Percentiles rank a stretch among this genome's conserved stretches.
These are phyloP conservation scores for Oscheius myriophilus DNA, from an alignment of 2,888 invertebrate genomes.

Conservation along the genomic window DNA sequence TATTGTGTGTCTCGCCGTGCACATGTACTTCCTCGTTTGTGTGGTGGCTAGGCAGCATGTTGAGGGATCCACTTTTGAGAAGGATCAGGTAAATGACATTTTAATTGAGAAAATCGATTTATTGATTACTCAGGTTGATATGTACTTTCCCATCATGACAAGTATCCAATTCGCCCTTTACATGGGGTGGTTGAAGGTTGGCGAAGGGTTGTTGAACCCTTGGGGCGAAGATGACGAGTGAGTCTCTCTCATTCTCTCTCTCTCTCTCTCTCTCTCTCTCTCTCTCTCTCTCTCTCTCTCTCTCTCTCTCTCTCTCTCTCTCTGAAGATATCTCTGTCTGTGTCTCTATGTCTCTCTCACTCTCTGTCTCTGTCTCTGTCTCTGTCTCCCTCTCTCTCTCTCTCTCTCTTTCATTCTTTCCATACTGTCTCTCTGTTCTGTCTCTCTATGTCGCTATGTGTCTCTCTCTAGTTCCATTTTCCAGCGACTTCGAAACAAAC, in stretches of 20 bases:
- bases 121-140: slow-evolving; percentile 45
- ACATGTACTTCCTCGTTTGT: slow-evolving; percentile 57
- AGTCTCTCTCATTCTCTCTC: slow-evolving; percentile 16
- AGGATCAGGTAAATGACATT: slow-evolving; percentile 35
- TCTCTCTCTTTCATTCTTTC: neutral
- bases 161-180: slow-evolving; percentile 60
- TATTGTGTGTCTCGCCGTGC: slow-evolving; percentile 65
- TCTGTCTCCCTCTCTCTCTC: too few relatives aligned
- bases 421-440: too few relatives aligned
- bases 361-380: too few relatives aligned
- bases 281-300: slow-evolving; percentile 1
- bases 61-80: slow-evolving; percentile 36
- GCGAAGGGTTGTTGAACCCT: slow-evolving; percentile 64
- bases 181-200: slow-evolving; percentile 66
- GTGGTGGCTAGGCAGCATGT: slow-evolving; percentile 57
- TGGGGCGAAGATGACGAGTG: slow-evolving; percentile 64
- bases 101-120: neutral
- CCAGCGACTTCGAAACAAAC: slow-evolving; percentile 58
- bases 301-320: too few relatives aligned
- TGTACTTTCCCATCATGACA: slow-evolving; percentile 62
- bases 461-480: too few relatives aligned
- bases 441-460: too few relatives aligned
- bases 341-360: too few relatives aligned
- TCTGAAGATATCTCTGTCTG: too few relatives aligned
- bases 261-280: slow-evolving; percentile 10